phyloP scores from a whole-genome alignment of 2,888 invertebrate species.

The Ecliptopera silaceata region DNA sequence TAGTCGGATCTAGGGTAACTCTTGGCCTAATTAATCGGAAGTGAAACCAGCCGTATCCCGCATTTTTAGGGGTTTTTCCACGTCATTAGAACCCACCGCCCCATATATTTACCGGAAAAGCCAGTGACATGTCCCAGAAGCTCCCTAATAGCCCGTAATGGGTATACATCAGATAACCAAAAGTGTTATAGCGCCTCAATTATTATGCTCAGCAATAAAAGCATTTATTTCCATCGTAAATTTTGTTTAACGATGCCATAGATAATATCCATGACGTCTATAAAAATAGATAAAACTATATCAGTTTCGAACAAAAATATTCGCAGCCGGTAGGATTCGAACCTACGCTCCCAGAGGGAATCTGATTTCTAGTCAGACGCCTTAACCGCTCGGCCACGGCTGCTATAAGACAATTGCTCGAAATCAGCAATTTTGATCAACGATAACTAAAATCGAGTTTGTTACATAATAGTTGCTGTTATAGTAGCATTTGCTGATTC shows the following conservation, averaged over 20 bases:
- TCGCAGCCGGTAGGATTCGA: conserved; percentile 94
- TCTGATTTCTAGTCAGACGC: conserved; percentile 95
- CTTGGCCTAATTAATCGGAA: conserved; percentile 51
- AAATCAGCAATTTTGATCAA: conserved; percentile 26
- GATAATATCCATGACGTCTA: conserved; percentile 7
- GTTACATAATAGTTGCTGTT: too few species aligned
- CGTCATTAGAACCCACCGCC: conserved; percentile 41
- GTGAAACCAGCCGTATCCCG: conserved; percentile 38
- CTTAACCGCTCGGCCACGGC: conserved; percentile 95
- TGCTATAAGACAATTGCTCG: conserved; percentile 85
- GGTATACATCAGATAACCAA: conserved; percentile 34
- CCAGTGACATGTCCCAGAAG: conserved; percentile 34
- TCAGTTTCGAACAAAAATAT: conserved; percentile 27
- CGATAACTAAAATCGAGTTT: neutral
- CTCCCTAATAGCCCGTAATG: conserved; percentile 33
- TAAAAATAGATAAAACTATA: conserved; percentile 21
- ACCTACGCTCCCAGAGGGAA: conserved; percentile 96
- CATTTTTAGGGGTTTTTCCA: conserved; percentile 38
- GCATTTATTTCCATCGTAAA: conserved; percentile 37
- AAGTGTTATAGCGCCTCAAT: conserved; percentile 39
- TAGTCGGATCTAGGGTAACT: neutral
- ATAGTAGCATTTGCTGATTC: too few species aligned
- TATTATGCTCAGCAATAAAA: conserved; percentile 49
- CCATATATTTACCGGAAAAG: conserved; percentile 40
- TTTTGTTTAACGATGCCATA: conserved; percentile 40